Percentiles rank a stretch among this genome's conserved stretches.
These are phyloP conservation scores for Acromyrmex heyeri DNA, from an alignment of 1,140 invertebrate genomes.

Conservation along the genomic window DNA sequence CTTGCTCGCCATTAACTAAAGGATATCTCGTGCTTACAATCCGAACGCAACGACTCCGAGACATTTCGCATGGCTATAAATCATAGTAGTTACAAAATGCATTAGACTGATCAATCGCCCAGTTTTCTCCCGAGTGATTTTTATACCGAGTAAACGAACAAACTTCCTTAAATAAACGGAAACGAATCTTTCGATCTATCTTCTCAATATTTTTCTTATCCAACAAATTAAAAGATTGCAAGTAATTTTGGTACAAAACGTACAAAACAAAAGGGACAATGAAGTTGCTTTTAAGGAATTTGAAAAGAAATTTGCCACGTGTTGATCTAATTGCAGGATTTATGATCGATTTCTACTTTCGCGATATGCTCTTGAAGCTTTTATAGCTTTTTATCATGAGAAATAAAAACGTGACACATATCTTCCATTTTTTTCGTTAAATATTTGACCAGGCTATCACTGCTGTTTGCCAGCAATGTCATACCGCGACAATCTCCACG, in stretches of 20 bases:
- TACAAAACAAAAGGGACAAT: not conserved
- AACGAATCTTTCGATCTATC: not conserved
- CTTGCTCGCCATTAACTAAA: conserved; percentile 29
- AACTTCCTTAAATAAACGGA: not conserved
- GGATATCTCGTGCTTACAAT: conserved; percentile 9
- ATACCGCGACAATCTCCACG: not conserved
- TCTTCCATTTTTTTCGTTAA: not conserved
- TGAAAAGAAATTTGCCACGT: not conserved
- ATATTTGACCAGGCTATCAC: not conserved
- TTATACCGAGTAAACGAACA: not conserved
- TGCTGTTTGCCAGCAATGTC: not conserved
- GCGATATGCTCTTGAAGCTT: not conserved
- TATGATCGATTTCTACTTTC: not conserved
- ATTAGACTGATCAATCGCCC: conserved; percentile 13
- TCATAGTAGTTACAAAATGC: not conserved
- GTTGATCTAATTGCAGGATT: not conserved
- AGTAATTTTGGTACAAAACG: not conserved
- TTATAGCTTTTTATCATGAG: not conserved
- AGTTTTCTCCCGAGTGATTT: not conserved
- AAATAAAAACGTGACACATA: not conserved
- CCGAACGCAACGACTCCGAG: not conserved
- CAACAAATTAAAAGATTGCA: not conserved
- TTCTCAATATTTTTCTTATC: not conserved
- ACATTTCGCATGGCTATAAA: conserved; percentile 11
- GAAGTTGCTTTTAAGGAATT: not conserved